Evolutionary conservation across 1,140 invertebrate genomes (phyloP).

Genomic region (Drosophila triauraria): DNA sequence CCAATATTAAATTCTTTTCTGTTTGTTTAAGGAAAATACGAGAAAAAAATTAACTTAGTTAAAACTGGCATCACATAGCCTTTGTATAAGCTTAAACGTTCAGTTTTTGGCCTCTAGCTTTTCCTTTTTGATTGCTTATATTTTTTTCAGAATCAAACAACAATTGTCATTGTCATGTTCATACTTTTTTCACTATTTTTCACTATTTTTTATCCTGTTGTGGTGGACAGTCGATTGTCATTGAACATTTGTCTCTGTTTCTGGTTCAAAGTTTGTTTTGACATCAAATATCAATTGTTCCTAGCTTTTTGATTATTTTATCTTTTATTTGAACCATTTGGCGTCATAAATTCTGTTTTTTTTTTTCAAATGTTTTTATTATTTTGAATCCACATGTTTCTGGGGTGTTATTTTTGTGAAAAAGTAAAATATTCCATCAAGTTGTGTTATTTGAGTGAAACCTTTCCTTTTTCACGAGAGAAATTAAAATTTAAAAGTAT

Average conservation of each 20-base stretch:
- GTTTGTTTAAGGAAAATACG: not conserved
- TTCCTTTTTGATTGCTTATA: not conserved
- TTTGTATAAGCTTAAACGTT: not conserved
- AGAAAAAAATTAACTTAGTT: no score
- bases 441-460: no score
- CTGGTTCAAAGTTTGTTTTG: not conserved
- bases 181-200: not conserved
- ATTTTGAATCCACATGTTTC: not conserved
- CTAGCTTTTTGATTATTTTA: not conserved
- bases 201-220: not conserved
- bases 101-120: not conserved
- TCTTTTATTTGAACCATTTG: not conserved
- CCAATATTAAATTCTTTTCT: not conserved
- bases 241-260: not conserved
- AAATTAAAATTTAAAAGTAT: no score
- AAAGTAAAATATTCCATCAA: not conserved
- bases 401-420: not conserved
- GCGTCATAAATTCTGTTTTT: not conserved
- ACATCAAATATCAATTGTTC: constrained; percentile 11
- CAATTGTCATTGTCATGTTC: not conserved
- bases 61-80: no score
- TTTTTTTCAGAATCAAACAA: not conserved
- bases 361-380: not conserved
- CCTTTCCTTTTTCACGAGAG: not conserved
- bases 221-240: not conserved